Evolutionary conservation across 1,140 invertebrate genomes (phyloP), one percentile per base, ranked within the genome.

Genomic region (Yoshiicerus persimilis): DNA sequence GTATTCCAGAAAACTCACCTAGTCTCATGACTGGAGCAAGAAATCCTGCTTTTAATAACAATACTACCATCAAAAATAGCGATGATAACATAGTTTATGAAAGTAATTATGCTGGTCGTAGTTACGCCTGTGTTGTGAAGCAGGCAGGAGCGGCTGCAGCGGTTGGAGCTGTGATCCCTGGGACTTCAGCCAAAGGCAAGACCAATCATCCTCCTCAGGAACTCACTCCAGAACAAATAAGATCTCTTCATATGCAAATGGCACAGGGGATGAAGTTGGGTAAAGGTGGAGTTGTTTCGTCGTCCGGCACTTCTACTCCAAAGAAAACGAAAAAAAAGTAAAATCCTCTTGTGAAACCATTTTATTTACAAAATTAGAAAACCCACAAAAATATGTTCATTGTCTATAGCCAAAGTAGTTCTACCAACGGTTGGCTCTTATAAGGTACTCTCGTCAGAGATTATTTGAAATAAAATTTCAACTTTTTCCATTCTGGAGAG

Each of bases 81-180:
- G 25, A 77, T 70, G 64, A 41, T 87, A 36, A 77, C 36, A 39
- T 39, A 75, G 23, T 39, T 38, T 75, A 66, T 87, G 86, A 39
- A 27, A 30, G 66, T 80, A 80, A 38, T 88, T 86, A 34, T 87
- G 32, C 75, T 38, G 86, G 88, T 64, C 87, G 90, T 47, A 90
- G 90, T 86, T 90, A 90, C 77, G 90, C 90, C n/a, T 87, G 86
- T 70, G 90, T 89, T 41, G 88, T 89, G 25, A 90, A 89, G 64
- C 80, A 86, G 70, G 87, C 87, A 10, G 83, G 86, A 25, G 16
- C 88, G 62, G 20, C 88, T 39, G 47, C 86, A 38, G 39, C 86
- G 27, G 38, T 77, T 32, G 86, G 64, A 38, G 75, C 75, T 80
- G 32, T 80, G 30, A 80, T 80, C n/a, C 32, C 32, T 8, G 75